These are phyloP conservation scores for Calephelis perditalis DNA, from an alignment of 2,888 invertebrate species.

Conservation along the genomic window DNA sequence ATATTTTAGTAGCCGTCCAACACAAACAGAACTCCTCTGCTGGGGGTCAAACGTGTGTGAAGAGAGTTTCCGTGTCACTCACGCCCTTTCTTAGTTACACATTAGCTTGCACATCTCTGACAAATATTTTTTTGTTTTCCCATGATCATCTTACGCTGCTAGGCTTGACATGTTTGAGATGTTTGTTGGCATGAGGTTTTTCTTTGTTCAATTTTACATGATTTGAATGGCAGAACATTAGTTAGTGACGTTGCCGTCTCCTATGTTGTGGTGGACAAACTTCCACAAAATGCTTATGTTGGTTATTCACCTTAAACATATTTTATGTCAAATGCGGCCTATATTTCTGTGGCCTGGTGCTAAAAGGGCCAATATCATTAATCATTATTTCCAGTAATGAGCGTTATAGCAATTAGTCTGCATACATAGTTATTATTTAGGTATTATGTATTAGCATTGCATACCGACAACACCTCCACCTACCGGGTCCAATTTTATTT, in stretches of 20 bases:
- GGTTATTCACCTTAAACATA: too few species aligned
- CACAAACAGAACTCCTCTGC: slow-evolving; percentile 72
- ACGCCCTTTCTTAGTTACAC: slow-evolving; percentile 63
- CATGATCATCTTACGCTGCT: slow-evolving; percentile 59
- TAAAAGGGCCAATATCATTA: too few species aligned
- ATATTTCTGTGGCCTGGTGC: too few species aligned
- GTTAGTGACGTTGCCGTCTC: not conserved
- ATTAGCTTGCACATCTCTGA: slow-evolving; percentile 59
- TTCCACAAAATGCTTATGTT: too few species aligned
- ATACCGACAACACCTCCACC: too few species aligned
- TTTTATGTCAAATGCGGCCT: too few species aligned
- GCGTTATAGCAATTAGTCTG: too few species aligned
- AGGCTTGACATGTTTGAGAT: slow-evolving; percentile 50
- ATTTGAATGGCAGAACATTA: not conserved
- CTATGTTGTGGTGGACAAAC: too few species aligned
- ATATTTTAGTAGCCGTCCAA: slow-evolving; percentile 76
- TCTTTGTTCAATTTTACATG: slow-evolving; percentile 21
- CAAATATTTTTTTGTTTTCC: slow-evolving; percentile 73
- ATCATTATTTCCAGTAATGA: too few species aligned
- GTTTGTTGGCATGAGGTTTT: slow-evolving; percentile 49
- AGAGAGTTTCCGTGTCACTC: slow-evolving; percentile 74
- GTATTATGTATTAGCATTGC: too few species aligned
- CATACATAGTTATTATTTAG: too few species aligned
- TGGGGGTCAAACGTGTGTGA: slow-evolving; percentile 73
- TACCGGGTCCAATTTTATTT: too few species aligned